Base-by-base conservation (phyloP, 2,888 invertebrate genomes). In the Adela reaumurella region DNA sequence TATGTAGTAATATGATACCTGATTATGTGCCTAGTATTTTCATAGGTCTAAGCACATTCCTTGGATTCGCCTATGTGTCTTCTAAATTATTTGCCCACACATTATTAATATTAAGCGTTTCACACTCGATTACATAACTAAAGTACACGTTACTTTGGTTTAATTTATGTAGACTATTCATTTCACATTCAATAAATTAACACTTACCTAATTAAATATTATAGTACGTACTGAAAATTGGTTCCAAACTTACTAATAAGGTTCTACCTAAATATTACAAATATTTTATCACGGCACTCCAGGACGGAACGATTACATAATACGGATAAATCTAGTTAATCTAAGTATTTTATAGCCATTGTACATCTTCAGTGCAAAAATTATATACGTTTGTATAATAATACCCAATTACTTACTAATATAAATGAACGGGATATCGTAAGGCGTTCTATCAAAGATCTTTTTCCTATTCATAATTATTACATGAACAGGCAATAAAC, bases 61-160 rank as follows among this genome's bases (percentile, higher is more conserved):
- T 8, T 24, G 24, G 4, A 24, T 8, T 24, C 4, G 8, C 24
- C 8, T 24, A 24, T 24, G 24, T 24, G 4, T 24, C 24, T 24
- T n/a, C n/a, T n/a, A n/a, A n/a, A n/a, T n/a, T n/a, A 24, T 24
- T 8, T 4, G 24, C 24, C 8, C 8, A 24, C 24, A 24, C 24
- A 8, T 6, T 24, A 4, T 6, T 24, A 24, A 35, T 35, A 76
- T 74, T 74, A 74, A 77, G 74, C 76, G 77, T 76, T 74, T 74
- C 61, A 76, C 74, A 73, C 74, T 74, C 68, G 69, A 73, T 71
- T 77, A n/a, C n/a, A n/a, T n/a, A 70, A 67, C 62, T 67, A 68
- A 69, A 66, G 35, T 35, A 74, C 68, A 74, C 69, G 69, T 70
- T 62, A 71, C 77, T 77, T 77, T 77, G 76, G 76, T 78, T 74